These are phyloP conservation scores for Liparis tanakae DNA, from an alignment of 2,797 vertebrate genomes.

Conservation along the genomic window DNA sequence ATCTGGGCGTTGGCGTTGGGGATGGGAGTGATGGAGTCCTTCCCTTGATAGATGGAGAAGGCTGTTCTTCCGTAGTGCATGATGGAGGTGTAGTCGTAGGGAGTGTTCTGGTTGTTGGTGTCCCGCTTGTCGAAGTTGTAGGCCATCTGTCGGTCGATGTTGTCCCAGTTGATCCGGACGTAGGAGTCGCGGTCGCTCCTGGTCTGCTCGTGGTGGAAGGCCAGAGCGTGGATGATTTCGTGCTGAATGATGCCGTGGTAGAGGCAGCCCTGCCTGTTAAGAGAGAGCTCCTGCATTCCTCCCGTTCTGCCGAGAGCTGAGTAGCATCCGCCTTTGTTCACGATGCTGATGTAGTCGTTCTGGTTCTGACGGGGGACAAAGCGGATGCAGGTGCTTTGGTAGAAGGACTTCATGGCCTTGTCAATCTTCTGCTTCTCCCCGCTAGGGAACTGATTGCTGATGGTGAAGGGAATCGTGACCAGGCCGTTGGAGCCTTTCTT, in stretches of 20 bases:
- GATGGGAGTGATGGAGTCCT: slow-evolving; percentile 54
- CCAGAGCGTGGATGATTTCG: slow-evolving; percentile 75
- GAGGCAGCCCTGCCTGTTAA: slow-evolving; percentile 75
- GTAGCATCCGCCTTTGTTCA: background rate
- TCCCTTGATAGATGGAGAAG: slow-evolving; percentile 41
- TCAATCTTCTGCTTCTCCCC: slow-evolving; percentile 33
- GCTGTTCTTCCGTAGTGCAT: slow-evolving; percentile 79
- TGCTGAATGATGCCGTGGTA: slow-evolving; percentile 76
- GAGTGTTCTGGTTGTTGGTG: slow-evolving; percentile 78
- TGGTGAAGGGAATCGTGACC: slow-evolving; percentile 41
- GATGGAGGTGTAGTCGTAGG: slow-evolving; percentile 79
- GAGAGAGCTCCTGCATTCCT: slow-evolving; percentile 76
- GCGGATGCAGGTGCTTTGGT: slow-evolving; percentile 47
- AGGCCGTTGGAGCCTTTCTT: slow-evolving; percentile 27
- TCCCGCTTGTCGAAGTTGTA: slow-evolving; percentile 72
- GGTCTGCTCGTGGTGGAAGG: slow-evolving; percentile 79
- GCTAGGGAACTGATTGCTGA: slow-evolving; percentile 27
- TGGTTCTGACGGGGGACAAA: slow-evolving; percentile 45
- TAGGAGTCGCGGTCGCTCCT: slow-evolving; percentile 78
- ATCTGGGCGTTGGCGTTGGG: background rate
- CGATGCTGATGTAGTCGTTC: slow-evolving; percentile 38
- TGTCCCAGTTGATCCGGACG: slow-evolving; percentile 76
- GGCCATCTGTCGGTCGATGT: slow-evolving; percentile 48
- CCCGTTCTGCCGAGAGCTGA: slow-evolving; percentile 68
- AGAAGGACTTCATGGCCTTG: slow-evolving; percentile 16